Conservation (phyloP, 23 tunicate genomes). For the Botrylloides violaceus region DNA sequence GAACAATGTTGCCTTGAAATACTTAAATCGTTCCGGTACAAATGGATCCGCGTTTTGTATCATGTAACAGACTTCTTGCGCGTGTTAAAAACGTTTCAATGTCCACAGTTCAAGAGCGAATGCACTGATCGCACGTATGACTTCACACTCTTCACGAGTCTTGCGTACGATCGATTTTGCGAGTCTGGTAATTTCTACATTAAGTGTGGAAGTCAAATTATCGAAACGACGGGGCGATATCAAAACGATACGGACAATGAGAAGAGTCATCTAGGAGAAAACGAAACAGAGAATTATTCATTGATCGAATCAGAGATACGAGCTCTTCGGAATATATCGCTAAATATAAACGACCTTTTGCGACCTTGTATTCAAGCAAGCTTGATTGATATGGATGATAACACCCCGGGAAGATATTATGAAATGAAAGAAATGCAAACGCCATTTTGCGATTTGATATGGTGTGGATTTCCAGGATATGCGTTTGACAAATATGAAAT, state of each 20-base stretch:
- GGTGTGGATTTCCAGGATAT: conserved; percentile 21
- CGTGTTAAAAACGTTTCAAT: neutral
- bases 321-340: neutral
- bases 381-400: neutral
- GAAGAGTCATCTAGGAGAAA: neutral
- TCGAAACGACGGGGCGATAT: neutral
- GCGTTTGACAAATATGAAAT: conserved; percentile 7
- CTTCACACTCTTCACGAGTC: conserved; percentile 2
- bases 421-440: conserved; percentile 16
- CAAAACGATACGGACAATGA: neutral
- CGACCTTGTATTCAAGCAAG: conserved; percentile 6
- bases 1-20: conserved; percentile 1
- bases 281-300: neutral
- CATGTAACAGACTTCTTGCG: conserved; percentile 6
- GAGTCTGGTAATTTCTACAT: neutral
- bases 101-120: conserved; percentile 3
- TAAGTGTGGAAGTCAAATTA: neutral
- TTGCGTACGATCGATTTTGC: conserved; percentile 16
- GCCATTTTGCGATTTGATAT: conserved; percentile 16
- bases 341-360: conserved; percentile 1
- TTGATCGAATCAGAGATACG: no score
- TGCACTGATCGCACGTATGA: neutral
- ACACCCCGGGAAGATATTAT: neutral
- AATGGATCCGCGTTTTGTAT: neutral
- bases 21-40: neutral